phyloP scores from a whole-genome alignment of 2,888 invertebrate genomes.

The Philhelius pedissequus region DNA sequence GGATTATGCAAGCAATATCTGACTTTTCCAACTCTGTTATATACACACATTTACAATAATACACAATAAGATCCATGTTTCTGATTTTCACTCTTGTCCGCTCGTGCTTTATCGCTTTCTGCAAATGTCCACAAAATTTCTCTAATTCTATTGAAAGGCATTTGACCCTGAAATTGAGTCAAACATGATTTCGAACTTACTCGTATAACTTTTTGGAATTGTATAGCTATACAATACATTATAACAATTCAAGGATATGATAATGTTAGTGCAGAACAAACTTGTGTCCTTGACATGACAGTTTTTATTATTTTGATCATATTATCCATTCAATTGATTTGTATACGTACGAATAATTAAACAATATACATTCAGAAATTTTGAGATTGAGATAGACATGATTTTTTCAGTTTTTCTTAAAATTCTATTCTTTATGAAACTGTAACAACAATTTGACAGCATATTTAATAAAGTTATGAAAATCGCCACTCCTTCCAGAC shows the following conservation, averaged over 20 bases:
- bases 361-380: neutral
- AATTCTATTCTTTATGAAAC: neutral
- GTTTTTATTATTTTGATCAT: neutral
- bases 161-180: slow-evolving; percentile 39
- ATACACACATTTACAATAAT: neutral
- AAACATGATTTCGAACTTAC: slow-evolving; percentile 53
- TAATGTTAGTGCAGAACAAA: neutral
- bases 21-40: neutral
- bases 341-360: neutral
- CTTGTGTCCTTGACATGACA: neutral
- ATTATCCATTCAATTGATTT: neutral
- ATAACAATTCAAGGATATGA: neutral
- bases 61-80: neutral
- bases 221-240: neutral
- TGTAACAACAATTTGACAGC: neutral
- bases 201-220: neutral
- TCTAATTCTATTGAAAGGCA: neutral
- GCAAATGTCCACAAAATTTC: neutral
- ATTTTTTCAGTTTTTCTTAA: neutral
- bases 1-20: slow-evolving; percentile 25
- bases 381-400: neutral
- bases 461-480: neutral
- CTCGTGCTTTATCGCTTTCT: neutral
- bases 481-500: neutral
- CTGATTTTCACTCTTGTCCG: neutral